phyloP scores from a whole-genome alignment of 2,797 vertebrate genomes.

The Bucorvus abyssinicus region DNA sequence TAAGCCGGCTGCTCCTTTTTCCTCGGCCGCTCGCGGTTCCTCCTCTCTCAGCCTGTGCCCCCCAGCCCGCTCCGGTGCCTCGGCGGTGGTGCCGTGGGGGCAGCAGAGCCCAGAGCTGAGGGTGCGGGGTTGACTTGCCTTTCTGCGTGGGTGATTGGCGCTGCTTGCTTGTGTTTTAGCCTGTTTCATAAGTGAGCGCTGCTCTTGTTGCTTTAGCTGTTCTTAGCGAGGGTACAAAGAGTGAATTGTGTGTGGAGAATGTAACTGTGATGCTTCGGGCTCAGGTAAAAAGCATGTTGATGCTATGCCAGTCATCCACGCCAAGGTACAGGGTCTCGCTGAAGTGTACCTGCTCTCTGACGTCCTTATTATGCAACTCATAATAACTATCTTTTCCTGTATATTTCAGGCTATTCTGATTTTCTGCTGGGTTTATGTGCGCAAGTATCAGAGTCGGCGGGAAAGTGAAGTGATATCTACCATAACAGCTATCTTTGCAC shows the following conservation, averaged over 20 bases:
- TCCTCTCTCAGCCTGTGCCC: not conserved
- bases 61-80: not conserved
- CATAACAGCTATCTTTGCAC: conserved; percentile 93
- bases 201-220: too few species aligned
- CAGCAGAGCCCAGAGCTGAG: not conserved
- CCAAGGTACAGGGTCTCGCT: accelerated
- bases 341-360: not conserved
- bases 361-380: accelerated
- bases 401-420: conserved; percentile 85
- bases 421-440: conserved; percentile 97
- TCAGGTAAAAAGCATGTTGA: accelerated
- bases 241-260: accelerated
- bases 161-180: accelerated
- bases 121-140: accelerated
- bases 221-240: accelerated
- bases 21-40: not conserved
- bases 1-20: accelerated
- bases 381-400: not conserved
- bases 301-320: accelerated
- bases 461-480: conserved; percentile 98
- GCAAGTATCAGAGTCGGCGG: conserved; percentile 95
- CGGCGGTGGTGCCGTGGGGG: not conserved
- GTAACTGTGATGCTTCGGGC: accelerated
- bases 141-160: accelerated
- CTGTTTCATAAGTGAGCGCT: accelerated